Evolutionary conservation across 2,797 vertebrate genomes (phyloP).

Genomic region (Lagodon rhomboides): DNA sequence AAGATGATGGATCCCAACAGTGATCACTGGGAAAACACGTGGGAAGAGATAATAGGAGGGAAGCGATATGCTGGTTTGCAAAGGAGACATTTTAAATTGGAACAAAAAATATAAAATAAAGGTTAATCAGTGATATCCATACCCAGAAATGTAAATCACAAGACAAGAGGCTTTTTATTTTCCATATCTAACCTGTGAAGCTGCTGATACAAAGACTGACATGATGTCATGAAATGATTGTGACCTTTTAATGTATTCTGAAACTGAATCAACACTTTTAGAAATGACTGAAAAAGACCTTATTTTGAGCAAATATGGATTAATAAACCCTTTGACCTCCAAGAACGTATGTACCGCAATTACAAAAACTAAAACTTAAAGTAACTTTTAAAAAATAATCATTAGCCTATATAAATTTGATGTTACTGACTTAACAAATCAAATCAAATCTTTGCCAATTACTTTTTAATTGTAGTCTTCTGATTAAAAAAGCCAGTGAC

Average conservation of each 20-base stretch:
- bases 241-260: not conserved
- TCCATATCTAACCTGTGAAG: not conserved
- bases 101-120: not conserved
- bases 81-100: slow-evolving; percentile 3
- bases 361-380: not conserved
- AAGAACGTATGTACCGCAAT: not conserved
- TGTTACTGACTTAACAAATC: not conserved
- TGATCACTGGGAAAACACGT: slow-evolving; percentile 18
- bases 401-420: not conserved
- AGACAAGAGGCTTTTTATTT: not conserved
- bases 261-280: not conserved
- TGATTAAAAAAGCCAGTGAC: no score
- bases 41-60: slow-evolving; percentile 25
- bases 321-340: not conserved
- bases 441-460: no score
- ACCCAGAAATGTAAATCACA: not conserved
- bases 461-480: no score
- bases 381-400: not conserved
- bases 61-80: slow-evolving; percentile 4
- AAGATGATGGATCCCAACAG: slow-evolving; percentile 28
- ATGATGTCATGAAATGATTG: not conserved
- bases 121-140: not conserved
- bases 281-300: not conserved
- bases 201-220: not conserved
- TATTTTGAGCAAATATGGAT: not conserved